phyloP scores from a whole-genome alignment of 2,113 vertebrate genomes.

The Hippolais icterina region DNA sequence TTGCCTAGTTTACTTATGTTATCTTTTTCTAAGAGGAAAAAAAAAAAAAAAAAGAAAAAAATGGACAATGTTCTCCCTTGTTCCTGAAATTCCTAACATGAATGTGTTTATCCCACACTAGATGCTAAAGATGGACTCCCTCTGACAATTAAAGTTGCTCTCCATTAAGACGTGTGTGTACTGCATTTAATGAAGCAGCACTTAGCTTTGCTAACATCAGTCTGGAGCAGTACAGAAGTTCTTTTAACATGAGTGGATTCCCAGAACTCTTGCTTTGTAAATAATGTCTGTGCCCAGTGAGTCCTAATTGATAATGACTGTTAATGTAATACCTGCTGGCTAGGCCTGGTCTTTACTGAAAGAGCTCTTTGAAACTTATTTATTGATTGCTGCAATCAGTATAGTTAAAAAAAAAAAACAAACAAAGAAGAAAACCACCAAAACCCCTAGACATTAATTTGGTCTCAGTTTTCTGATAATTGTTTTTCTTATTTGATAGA shows the following conservation, averaged over 20 bases:
- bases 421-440: background rate
- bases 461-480: background rate
- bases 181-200: conserved; percentile 14
- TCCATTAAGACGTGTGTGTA: background rate
- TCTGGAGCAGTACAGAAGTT: background rate
- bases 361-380: conserved; percentile 43
- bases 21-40: background rate
- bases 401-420: background rate
- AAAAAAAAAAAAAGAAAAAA: background rate
- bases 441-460: background rate
- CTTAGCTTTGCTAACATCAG: background rate
- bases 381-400: conserved; percentile 36
- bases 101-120: background rate
- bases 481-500: background rate
- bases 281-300: conserved; percentile 29
- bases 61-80: background rate
- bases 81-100: background rate
- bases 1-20: background rate
- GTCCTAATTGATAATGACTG: conserved; percentile 45
- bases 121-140: background rate
- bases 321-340: conserved; percentile 47
- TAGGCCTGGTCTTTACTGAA: conserved; percentile 11
- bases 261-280: conserved; percentile 60
- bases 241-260: conserved; percentile 21
- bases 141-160: background rate